phyloP scores from a whole-genome alignment of 1,140 invertebrate genomes.

The Chrysopa pallens region DNA sequence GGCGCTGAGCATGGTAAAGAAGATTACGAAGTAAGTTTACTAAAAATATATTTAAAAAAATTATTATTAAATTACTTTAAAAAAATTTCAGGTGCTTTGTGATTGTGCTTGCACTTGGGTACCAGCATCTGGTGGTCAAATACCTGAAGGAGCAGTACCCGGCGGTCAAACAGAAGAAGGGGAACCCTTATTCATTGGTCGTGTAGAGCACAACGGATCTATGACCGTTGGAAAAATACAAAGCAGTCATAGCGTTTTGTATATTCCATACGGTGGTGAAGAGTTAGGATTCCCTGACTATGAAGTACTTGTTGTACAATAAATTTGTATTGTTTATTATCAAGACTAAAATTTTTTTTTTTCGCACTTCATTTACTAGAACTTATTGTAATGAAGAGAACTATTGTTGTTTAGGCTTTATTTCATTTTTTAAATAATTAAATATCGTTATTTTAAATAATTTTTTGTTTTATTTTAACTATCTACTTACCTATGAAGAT shows the following conservation, averaged over 20 bases:
- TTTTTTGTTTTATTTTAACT: too few relatives aligned
- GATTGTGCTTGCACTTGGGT: conserved; percentile 39
- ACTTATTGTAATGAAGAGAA: neutral
- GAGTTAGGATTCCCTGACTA: conserved; percentile 55
- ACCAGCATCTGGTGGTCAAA: conserved; percentile 33
- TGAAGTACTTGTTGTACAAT: conserved; percentile 40
- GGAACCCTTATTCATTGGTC: conserved; percentile 50
- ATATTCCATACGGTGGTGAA: conserved; percentile 51
- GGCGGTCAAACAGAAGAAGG: conserved; percentile 56
- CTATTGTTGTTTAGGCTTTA: neutral
- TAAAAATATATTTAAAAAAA: neutral
- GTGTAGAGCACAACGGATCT: conserved; percentile 43
- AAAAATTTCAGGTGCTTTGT: conserved; percentile 30
- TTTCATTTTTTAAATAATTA: neutral
- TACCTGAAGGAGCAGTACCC: conserved; percentile 51
- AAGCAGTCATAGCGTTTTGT: conserved; percentile 45
- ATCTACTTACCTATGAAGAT: too few relatives aligned
- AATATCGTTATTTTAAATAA: too few relatives aligned
- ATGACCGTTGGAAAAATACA: conserved; percentile 56
- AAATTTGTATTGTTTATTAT: neutral
- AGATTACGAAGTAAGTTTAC: conserved; percentile 45
- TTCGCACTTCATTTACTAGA: conserved; percentile 2
- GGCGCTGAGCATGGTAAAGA: conserved; percentile 52
- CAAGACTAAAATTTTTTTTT: too few relatives aligned
- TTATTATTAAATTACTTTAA: neutral